Evolutionary conservation across 2,888 invertebrate species (phyloP).

Genomic region (Cheilosia scutellata): DNA sequence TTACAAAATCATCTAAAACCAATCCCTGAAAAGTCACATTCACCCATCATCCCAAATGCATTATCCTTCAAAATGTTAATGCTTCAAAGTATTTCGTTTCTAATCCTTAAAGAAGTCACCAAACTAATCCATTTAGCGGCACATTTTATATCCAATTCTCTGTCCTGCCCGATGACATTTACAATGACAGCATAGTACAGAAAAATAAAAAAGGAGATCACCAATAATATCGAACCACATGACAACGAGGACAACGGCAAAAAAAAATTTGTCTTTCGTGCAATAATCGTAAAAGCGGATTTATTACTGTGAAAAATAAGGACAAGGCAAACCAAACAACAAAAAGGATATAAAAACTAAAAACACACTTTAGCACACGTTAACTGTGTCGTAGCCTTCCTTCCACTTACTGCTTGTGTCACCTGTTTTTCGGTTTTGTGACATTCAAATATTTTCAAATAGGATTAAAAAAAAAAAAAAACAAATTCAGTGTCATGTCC

Average conservation of each 20-base stretch:
- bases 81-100: slow-evolving; percentile 51
- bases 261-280: slow-evolving; percentile 34
- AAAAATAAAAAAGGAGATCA: background rate
- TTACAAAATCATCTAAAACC: slow-evolving; percentile 20
- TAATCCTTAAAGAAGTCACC: slow-evolving; percentile 68
- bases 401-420: slow-evolving; percentile 42
- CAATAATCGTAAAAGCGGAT: slow-evolving; percentile 72
- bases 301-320: slow-evolving; percentile 38
- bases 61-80: slow-evolving; percentile 55
- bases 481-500: background rate
- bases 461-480: slow-evolving; percentile 40
- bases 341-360: background rate
- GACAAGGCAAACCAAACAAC: slow-evolving; percentile 11
- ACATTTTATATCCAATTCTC: background rate
- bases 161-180: slow-evolving; percentile 20
- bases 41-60: background rate
- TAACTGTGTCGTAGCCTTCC: slow-evolving; percentile 33
- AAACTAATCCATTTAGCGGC: slow-evolving; percentile 68
- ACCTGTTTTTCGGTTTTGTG: slow-evolving; percentile 60
- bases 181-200: slow-evolving; percentile 1
- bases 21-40: slow-evolving; percentile 17
- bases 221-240: slow-evolving; percentile 19
- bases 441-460: slow-evolving; percentile 63
- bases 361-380: slow-evolving; percentile 35
- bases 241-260: slow-evolving; percentile 10